A percentile compares a stretch with the other conserved stretches of the same genome.
Evolutionary conservation across 1,140 invertebrate species (phyloP).

Genomic region (Vanessa atalanta): DNA sequence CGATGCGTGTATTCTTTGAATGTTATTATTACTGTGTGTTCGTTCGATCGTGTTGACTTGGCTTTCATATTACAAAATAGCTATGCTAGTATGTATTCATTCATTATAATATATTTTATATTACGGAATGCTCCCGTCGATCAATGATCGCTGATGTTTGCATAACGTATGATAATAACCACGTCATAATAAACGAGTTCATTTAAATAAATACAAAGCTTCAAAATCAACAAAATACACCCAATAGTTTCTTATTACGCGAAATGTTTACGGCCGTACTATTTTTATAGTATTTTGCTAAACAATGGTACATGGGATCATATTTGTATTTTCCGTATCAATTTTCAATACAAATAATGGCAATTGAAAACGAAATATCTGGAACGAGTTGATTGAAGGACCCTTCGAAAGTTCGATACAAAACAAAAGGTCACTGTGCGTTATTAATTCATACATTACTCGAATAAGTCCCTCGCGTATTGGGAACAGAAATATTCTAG

Average conservation of each 20-base stretch:
- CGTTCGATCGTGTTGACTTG: too few species aligned
- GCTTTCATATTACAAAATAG: too few species aligned
- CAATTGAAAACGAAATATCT: conserved; percentile 25
- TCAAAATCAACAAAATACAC: not conserved
- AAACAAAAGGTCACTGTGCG: conserved; percentile 25
- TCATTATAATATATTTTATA: too few species aligned
- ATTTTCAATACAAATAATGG: conserved; percentile 27
- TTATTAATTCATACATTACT: conserved; percentile 19
- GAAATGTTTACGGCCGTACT: conserved; percentile 3
- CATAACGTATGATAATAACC: not conserved
- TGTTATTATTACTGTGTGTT: too few species aligned
- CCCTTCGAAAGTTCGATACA: conserved; percentile 20
- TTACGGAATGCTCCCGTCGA: not conserved
- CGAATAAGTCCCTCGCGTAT: not conserved
- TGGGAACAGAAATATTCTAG: not conserved
- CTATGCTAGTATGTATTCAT: too few species aligned
- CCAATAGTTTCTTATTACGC: not conserved
- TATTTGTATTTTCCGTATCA: conserved; percentile 21
- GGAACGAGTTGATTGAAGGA: conserved; percentile 23
- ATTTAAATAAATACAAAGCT: not conserved
- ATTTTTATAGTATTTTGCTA: conserved; percentile 13
- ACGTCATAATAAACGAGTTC: not conserved
- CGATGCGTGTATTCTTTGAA: too few species aligned
- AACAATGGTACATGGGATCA: conserved; percentile 6
- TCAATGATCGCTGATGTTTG: not conserved